These are phyloP conservation scores for Xiphophorus hellerii DNA, from an alignment of 2,113 vertebrate genomes.

Conservation along the genomic window DNA sequence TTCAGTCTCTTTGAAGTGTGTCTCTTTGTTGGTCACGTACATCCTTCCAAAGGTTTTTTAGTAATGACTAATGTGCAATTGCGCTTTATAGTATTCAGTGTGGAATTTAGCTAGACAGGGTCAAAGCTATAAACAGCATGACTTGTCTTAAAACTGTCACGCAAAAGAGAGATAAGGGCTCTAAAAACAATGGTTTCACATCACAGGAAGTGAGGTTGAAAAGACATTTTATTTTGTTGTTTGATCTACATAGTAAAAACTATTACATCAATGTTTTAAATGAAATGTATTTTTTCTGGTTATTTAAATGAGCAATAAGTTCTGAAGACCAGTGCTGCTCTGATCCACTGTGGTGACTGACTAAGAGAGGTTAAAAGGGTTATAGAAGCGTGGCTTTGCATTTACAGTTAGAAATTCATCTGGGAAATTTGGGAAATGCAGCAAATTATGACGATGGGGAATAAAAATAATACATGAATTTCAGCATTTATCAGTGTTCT, in stretches of 20 bases:
- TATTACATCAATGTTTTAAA: no score
- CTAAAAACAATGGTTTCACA: neutral
- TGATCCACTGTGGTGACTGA: no score
- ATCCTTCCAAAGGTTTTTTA: neutral
- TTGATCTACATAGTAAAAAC: neutral
- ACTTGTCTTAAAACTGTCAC: constrained; percentile 19
- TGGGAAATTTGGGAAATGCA: no score
- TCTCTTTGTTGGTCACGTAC: neutral
- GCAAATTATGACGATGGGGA: no score
- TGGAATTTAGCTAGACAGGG: neutral
- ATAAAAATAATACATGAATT: no score
- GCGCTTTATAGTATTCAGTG: neutral
- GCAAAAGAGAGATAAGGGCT: constrained; percentile 22
- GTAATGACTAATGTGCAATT: neutral
- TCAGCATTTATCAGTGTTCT: no score
- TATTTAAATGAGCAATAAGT: no score
- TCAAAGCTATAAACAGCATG: constrained; percentile 27
- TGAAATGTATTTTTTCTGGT: no score
- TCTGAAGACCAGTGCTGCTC: no score
- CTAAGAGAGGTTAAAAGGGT: no score
- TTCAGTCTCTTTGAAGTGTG: neutral
- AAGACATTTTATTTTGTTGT: neutral
- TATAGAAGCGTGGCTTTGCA: no score
- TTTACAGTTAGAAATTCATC: no score
- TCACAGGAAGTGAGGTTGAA: constrained; percentile 28